A percentile compares a stretch with the other conserved stretches of the same genome.
Evolutionary conservation across 2,888 invertebrate species (phyloP).

Genomic region (Megastigmus dorsalis): DNA sequence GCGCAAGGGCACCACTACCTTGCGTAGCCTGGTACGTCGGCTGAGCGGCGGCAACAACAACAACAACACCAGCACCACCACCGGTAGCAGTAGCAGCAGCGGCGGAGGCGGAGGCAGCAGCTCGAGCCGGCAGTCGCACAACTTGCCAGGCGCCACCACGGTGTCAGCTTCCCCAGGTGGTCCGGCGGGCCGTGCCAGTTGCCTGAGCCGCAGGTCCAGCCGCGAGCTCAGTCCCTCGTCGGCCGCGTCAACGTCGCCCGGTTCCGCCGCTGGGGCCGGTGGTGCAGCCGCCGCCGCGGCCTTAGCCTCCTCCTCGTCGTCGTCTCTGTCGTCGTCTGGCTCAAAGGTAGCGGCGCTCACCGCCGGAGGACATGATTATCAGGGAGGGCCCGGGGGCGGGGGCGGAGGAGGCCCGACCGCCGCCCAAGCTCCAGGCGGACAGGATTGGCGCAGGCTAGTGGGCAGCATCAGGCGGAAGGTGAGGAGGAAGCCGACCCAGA

Average conservation of each 20-base stretch:
- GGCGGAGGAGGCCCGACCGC: conserved; percentile 59
- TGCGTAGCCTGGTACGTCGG: conserved; percentile 64
- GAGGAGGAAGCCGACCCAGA: conserved; percentile 65
- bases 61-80: neutral
- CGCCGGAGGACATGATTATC: conserved; percentile 15
- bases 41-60: conserved; percentile 61
- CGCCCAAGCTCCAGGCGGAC: conserved; percentile 60
- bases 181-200: conserved; percentile 62
- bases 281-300: no score
- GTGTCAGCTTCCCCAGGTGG: conserved; percentile 66
- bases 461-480: conserved; percentile 73
- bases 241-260: conserved; percentile 43
- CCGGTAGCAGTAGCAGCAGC: neutral
- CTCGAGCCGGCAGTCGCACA: neutral
- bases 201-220: conserved; percentile 68
- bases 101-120: conserved; percentile 14
- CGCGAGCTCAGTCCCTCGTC: conserved; percentile 69
- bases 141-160: conserved; percentile 62
- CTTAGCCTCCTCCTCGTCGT: no score
- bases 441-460: conserved; percentile 73
- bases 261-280: conserved; percentile 56
- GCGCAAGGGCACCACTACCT: conserved; percentile 24
- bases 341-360: no score
- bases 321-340: no score
- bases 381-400: conserved; percentile 44